Conservation (phyloP, 2,888 invertebrate genomes). For the Acronicta leporina region DNA sequence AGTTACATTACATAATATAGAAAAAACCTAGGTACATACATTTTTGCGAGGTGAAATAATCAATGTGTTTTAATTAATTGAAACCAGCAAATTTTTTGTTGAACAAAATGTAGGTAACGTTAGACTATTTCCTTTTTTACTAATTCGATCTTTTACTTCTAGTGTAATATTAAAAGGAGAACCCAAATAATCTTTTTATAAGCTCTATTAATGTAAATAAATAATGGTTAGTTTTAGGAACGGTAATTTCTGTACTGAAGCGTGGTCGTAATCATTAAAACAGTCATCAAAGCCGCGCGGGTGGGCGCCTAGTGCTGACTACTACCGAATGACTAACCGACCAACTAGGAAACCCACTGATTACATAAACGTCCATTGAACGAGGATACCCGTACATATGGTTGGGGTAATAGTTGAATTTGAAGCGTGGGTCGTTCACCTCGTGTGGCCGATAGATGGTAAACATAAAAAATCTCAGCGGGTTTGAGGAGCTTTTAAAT, state of each 20-base stretch:
- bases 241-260: conserved; percentile 57
- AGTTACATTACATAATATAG: conserved; percentile 36
- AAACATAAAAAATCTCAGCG: conserved; percentile 50
- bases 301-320: conserved; percentile 63
- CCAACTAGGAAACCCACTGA: conserved; percentile 57
- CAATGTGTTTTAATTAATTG: conserved; percentile 46
- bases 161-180: conserved; percentile 22
- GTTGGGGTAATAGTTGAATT: conserved; percentile 67
- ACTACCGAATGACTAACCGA: conserved; percentile 54
- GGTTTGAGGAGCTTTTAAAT: conserved; percentile 36
- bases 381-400: conserved; percentile 58
- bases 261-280: conserved; percentile 66
- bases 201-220: conserved; percentile 45
- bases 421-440: conserved; percentile 73
- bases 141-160: not conserved
- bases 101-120: conserved; percentile 48
- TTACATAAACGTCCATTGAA: conserved; percentile 54
- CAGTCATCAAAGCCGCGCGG: conserved; percentile 66
- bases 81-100: conserved; percentile 60
- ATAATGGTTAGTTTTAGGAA: conserved; percentile 55
- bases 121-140: conserved; percentile 42
- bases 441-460: conserved; percentile 59
- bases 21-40: conserved; percentile 44
- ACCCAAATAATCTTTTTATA: conserved; percentile 17
- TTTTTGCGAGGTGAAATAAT: conserved; percentile 40